Evolutionary conservation across 1,140 invertebrate genomes (phyloP).

Genomic region (Caligus rogercresseyi): DNA sequence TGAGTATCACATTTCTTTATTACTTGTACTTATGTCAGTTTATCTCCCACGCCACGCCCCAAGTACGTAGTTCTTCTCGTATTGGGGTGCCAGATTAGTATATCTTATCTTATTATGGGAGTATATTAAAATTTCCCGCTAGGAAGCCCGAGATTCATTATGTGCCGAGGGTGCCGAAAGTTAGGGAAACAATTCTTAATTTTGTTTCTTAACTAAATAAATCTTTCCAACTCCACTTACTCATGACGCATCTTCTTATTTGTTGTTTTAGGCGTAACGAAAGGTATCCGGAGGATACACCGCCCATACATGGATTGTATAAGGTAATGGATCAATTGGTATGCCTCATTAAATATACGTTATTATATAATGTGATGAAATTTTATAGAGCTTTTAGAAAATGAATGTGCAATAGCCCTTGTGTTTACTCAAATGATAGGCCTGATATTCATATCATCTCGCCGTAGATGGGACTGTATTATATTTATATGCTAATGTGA

Average conservation of each 20-base stretch:
- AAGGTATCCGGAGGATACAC: neutral
- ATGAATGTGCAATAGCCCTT: neutral
- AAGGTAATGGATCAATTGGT: neutral
- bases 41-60: neutral
- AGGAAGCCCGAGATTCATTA: neutral
- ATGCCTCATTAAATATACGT: neutral
- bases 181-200: neutral
- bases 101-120: neutral
- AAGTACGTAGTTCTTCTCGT: neutral
- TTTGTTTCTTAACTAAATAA: neutral
- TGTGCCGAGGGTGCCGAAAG: neutral
- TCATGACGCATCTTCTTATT: neutral
- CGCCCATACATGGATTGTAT: neutral
- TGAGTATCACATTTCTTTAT: neutral
- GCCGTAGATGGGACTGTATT: no score
- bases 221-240: neutral
- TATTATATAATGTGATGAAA: neutral
- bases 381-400: neutral
- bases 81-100: neutral
- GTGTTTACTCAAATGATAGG: neutral
- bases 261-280: neutral
- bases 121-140: neutral
- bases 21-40: neutral
- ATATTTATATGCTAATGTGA: no score
- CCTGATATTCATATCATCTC: no score